Percentiles rank a stretch among this genome's conserved stretches.
These are phyloP conservation scores for Galbula dea DNA, from an alignment of 2,113 vertebrate species.

Conservation along the genomic window DNA sequence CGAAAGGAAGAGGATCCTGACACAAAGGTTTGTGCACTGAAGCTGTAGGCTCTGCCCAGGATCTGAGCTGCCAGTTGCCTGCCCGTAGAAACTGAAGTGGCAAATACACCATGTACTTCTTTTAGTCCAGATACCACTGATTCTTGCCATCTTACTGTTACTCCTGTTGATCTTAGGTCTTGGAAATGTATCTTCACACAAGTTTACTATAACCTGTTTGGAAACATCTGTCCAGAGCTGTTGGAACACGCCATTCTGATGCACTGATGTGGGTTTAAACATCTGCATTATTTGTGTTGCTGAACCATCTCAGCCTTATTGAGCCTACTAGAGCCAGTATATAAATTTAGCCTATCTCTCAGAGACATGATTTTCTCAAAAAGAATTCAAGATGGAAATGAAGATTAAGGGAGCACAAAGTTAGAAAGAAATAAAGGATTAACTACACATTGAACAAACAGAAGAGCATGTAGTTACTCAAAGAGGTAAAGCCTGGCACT, in stretches of 20 bases:
- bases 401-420: neutral
- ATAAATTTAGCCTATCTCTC: neutral
- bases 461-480: neutral
- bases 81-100: neutral
- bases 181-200: neutral
- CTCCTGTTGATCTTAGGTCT: rapidly evolving
- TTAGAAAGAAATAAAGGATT: neutral
- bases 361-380: neutral
- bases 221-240: neutral
- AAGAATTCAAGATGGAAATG: neutral
- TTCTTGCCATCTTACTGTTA: neutral
- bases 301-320: neutral
- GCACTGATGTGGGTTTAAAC: neutral
- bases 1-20: neutral
- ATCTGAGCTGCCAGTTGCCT: neutral
- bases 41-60: neutral
- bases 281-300: neutral
- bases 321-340: neutral
- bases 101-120: neutral
- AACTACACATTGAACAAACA: neutral
- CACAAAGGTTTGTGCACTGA: neutral
- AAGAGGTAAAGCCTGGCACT: neutral
- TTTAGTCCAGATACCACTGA: neutral
- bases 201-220: neutral
- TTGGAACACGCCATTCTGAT: neutral